A percentile compares a stretch with the other conserved stretches of the same genome.
These are phyloP conservation scores for Caenorhabditis inopinata DNA, from an alignment of 1,140 invertebrate species.

Conservation along the genomic window DNA sequence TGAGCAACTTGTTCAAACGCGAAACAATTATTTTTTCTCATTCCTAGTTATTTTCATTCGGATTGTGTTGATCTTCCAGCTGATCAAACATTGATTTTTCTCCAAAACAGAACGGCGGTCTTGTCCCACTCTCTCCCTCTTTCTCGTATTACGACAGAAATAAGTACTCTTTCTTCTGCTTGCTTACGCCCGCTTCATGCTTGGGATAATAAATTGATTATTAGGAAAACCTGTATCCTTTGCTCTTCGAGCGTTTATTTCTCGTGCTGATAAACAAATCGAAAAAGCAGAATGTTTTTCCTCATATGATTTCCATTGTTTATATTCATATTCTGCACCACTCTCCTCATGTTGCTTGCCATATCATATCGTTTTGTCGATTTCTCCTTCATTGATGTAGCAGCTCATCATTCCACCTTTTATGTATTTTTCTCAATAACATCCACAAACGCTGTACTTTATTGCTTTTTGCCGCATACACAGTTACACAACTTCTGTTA, in stretches of 20 bases:
- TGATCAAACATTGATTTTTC: constrained; percentile 31
- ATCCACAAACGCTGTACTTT: no score
- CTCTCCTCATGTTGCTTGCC: neutral
- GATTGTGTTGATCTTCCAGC: constrained; percentile 29
- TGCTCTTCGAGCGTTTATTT: neutral
- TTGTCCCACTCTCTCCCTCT: neutral
- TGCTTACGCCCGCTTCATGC: neutral
- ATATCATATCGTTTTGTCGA: neutral
- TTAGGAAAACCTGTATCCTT: constrained; percentile 1
- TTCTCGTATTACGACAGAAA: neutral
- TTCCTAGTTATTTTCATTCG: constrained; percentile 6
- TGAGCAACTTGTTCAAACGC: no score
- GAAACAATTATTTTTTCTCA: neutral
- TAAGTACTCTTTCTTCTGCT: neutral
- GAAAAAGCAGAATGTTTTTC: neutral
- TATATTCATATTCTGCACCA: constrained; percentile 18
- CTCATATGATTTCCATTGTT: constrained; percentile 8
- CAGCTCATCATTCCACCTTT: neutral
- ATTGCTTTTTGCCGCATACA: no score
- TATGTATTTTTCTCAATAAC: no score
- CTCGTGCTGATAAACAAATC: constrained; percentile 1
- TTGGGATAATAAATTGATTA: constrained; percentile 2
- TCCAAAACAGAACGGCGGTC: constrained; percentile 16
- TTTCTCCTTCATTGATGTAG: neutral
- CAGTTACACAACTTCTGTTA: no score